Evolutionary conservation across 2,113 vertebrate genomes (phyloP).

Genomic region (Maccullochella peelii): DNA sequence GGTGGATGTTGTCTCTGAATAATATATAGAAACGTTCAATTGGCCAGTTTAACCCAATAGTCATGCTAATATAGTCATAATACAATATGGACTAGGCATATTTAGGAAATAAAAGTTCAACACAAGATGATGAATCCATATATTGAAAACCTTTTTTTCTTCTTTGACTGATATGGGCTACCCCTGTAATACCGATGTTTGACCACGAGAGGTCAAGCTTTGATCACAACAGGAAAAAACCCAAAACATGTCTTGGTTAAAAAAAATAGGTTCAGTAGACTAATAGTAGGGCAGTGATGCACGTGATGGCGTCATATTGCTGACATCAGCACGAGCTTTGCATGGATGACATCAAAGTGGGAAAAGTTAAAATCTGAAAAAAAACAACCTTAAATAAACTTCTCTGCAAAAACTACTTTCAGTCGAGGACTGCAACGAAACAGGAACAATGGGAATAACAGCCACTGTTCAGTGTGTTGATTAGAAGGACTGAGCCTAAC

Average conservation of each 20-base stretch:
- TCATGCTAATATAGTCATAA: not conserved
- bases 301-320: constrained; percentile 3
- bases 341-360: not conserved
- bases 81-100: not conserved
- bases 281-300: not conserved
- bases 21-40: not conserved
- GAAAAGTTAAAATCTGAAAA: not conserved
- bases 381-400: not conserved
- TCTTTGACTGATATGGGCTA: not conserved
- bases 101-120: not conserved
- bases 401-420: not conserved
- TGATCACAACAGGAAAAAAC: not conserved
- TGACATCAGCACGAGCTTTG: not conserved
- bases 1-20: not conserved
- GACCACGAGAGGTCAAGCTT: constrained; percentile 59
- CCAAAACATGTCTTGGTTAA: no score
- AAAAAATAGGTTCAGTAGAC: not conserved
- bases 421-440: not conserved
- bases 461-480: not conserved
- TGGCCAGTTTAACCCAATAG: not conserved
- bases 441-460: not conserved
- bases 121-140: not conserved
- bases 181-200: not conserved
- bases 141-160: not conserved
- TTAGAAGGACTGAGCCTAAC: not conserved